phyloP scores from a whole-genome alignment of 1,140 invertebrate genomes.

The Hyles vespertilio region DNA sequence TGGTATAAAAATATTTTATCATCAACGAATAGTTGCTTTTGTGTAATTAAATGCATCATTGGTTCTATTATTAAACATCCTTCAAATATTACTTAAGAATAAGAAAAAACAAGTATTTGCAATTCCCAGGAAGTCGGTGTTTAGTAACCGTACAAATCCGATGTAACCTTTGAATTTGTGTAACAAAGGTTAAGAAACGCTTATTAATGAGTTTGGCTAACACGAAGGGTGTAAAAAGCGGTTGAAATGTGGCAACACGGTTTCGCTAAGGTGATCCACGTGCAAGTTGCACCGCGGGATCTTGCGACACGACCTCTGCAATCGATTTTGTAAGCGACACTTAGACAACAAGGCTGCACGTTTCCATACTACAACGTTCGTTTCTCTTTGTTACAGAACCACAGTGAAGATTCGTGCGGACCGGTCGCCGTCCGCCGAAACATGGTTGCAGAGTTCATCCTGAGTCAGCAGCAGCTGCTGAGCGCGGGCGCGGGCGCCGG shows the following conservation, averaged over 20 bases:
- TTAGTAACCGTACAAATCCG: conserved; percentile 48
- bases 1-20: conserved; percentile 1
- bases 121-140: conserved; percentile 33
- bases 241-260: conserved; percentile 50
- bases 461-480: conserved; percentile 82
- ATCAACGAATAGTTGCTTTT: not conserved
- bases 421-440: conserved; percentile 79
- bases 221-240: conserved; percentile 54
- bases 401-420: conserved; percentile 68
- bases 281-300: conserved; percentile 50
- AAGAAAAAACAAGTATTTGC: conserved; percentile 15
- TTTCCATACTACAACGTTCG: conserved; percentile 38
- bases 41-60: conserved; percentile 7
- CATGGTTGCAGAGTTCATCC: conserved; percentile 90
- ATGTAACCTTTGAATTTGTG: conserved; percentile 40
- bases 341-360: conserved; percentile 45
- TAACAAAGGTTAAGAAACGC: conserved; percentile 53
- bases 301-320: conserved; percentile 46
- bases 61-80: conserved; percentile 14
- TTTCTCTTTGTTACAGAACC: conserved; percentile 69
- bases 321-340: conserved; percentile 54
- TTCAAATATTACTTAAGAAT: conserved; percentile 11
- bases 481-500: conserved; percentile 37
- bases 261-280: conserved; percentile 66
- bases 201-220: conserved; percentile 53